Evolutionary conservation across 23 tunicate genomes (phyloP).

Genomic region (Ascidia mentula): DNA sequence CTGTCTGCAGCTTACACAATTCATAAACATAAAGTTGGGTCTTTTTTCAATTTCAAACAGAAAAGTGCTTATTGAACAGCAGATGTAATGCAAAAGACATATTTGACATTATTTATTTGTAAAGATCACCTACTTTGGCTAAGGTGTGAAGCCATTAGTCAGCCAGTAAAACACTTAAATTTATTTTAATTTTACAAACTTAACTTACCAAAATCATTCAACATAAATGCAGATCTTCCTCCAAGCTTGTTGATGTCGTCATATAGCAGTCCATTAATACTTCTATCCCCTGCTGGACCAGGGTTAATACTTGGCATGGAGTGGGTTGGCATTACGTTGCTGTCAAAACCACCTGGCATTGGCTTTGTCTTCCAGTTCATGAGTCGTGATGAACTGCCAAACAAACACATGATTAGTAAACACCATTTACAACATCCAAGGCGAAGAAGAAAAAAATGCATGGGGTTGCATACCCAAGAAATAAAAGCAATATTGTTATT

Average conservation of each 20-base stretch:
- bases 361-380: background rate
- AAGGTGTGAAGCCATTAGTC: too few species aligned
- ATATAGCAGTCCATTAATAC: conserved; percentile 19
- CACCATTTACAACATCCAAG: background rate
- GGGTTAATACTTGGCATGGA: conserved; percentile 16
- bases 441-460: background rate
- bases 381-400: conserved; percentile 6
- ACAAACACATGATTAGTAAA: background rate
- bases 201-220: background rate
- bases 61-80: too few species aligned
- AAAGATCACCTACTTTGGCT: too few species aligned
- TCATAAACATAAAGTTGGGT: too few species aligned
- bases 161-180: too few species aligned
- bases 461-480: background rate
- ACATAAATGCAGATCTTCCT: background rate
- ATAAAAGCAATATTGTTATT: too few species aligned
- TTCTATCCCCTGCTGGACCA: conserved; percentile 50
- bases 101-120: too few species aligned
- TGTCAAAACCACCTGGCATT: background rate
- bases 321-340: conserved; percentile 15
- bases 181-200: too few species aligned
- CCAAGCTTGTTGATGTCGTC: conserved; percentile 17
- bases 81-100: too few species aligned
- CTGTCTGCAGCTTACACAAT: too few species aligned
- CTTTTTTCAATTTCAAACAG: too few species aligned